Percentiles rank a stretch among this genome's conserved stretches.
These are phyloP conservation scores for Poeciliopsis prolifica DNA, from an alignment of 2,113 vertebrate genomes.

Conservation along the genomic window DNA sequence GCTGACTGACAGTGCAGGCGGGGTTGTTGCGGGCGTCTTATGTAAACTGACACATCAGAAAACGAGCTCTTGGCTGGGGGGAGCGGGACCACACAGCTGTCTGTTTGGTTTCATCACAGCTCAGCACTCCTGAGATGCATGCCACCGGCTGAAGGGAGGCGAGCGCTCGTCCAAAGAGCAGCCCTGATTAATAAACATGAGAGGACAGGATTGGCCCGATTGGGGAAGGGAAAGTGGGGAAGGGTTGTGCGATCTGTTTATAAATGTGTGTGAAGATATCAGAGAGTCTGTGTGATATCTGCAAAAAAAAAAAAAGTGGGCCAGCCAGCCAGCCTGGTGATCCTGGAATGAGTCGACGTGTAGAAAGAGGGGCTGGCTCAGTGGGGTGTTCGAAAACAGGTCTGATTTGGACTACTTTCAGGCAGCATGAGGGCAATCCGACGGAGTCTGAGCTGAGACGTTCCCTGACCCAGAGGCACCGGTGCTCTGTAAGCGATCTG, in stretches of 20 bases:
- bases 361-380: slow-evolving; percentile 52
- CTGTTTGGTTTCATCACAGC: slow-evolving; percentile 54
- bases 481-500: slow-evolving; percentile 45
- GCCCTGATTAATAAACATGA: slow-evolving; percentile 74
- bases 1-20: slow-evolving; percentile 8
- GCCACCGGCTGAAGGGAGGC: slow-evolving; percentile 48
- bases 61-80: slow-evolving; percentile 25
- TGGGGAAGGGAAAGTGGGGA: not conserved
- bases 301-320: slow-evolving; percentile 62
- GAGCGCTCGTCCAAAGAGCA: slow-evolving; percentile 55
- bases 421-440: slow-evolving; percentile 55
- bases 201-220: slow-evolving; percentile 56
- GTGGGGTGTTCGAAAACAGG: slow-evolving; percentile 65
- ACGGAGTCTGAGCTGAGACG: slow-evolving; percentile 39
- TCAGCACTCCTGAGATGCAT: slow-evolving; percentile 43
- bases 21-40: slow-evolving; percentile 17
- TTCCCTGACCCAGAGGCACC: slow-evolving; percentile 44
- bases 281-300: slow-evolving; percentile 65
- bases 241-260: slow-evolving; percentile 17
- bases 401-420: slow-evolving; percentile 67
- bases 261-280: slow-evolving; percentile 50
- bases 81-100: slow-evolving; percentile 37
- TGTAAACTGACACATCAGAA: slow-evolving; percentile 53
- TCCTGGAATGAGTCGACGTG: slow-evolving; percentile 68
- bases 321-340: slow-evolving; percentile 58